A percentile compares a stretch with the other conserved stretches of the same genome.
These are phyloP conservation scores for Rhyzopertha dominica DNA, from an alignment of 1,140 invertebrate genomes.

Conservation along the genomic window DNA sequence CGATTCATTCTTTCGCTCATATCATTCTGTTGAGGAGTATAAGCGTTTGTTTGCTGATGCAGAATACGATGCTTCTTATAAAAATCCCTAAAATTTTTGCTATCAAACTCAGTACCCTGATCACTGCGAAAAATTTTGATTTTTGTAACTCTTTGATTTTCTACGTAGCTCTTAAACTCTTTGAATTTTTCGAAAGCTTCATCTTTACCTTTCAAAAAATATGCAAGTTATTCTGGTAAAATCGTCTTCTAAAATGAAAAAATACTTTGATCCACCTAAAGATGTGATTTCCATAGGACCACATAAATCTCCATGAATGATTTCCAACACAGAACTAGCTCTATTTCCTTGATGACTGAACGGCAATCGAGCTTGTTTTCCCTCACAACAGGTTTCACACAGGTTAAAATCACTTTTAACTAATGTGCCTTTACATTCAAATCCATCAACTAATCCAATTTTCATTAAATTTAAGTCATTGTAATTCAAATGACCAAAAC, in stretches of 20 bases:
- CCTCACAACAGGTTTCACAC: conserved; percentile 37
- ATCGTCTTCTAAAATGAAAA: conserved; percentile 43
- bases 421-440: conserved; percentile 18
- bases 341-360: conserved; percentile 25
- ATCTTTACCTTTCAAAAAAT: conserved; percentile 40
- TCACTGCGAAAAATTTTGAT: conserved; percentile 36
- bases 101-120: conserved; percentile 33
- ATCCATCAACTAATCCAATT: conserved; percentile 19
- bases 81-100: conserved; percentile 27
- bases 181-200: conserved; percentile 28
- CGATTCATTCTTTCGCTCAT: conserved; percentile 43
- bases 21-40: conserved; percentile 47
- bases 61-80: conserved; percentile 29
- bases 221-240: conserved; percentile 41
- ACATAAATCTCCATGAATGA: no score
- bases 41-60: conserved; percentile 28
- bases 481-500: conserved; percentile 36
- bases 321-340: conserved; percentile 23
- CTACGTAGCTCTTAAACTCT: conserved; percentile 32
- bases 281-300: no score
- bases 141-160: conserved; percentile 29
- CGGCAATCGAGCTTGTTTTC: conserved; percentile 34
- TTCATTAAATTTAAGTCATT: conserved; percentile 18
- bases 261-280: no score
- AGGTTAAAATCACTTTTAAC: conserved; percentile 14